These are phyloP conservation scores for Onychomys torridus DNA, from an alignment of 2,797 vertebrate genomes.

Conservation along the genomic window DNA sequence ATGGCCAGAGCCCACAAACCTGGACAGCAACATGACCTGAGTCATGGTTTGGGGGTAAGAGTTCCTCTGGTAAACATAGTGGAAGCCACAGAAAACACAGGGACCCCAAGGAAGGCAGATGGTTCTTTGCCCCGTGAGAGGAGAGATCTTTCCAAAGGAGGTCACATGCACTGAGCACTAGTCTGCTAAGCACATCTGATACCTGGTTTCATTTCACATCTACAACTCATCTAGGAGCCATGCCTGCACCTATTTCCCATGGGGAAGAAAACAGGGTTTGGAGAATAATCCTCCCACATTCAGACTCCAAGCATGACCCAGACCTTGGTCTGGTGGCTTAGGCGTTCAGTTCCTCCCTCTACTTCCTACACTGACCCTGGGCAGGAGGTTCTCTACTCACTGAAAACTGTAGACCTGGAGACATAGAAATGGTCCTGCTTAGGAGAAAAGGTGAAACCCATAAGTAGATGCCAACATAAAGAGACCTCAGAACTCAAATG, in stretches of 20 bases:
- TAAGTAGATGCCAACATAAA: neutral
- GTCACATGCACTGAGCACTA: rapidly evolving
- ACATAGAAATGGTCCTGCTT: neutral
- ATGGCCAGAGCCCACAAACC: neutral
- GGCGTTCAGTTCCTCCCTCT: neutral
- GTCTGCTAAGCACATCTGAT: neutral
- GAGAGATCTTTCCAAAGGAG: neutral
- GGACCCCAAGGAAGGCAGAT: rapidly evolving
- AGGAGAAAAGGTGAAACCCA: neutral
- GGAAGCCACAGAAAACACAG: neutral
- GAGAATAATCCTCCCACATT: neutral
- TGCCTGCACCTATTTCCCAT: neutral
- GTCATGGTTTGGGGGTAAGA: neutral
- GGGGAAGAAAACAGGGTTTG: neutral
- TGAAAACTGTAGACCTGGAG: neutral
- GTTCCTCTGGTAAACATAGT: neutral
- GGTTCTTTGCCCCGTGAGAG: neutral
- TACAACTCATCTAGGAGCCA: neutral
- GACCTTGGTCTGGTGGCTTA: neutral
- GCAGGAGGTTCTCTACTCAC: neutral
- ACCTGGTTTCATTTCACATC: neutral
- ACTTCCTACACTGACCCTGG: neutral
- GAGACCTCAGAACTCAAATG: neutral
- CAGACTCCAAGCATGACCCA: neutral
- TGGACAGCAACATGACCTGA: neutral